These are phyloP conservation scores for Cromileptes altivelis DNA, from an alignment of 2,113 vertebrate species.

Conservation along the genomic window DNA sequence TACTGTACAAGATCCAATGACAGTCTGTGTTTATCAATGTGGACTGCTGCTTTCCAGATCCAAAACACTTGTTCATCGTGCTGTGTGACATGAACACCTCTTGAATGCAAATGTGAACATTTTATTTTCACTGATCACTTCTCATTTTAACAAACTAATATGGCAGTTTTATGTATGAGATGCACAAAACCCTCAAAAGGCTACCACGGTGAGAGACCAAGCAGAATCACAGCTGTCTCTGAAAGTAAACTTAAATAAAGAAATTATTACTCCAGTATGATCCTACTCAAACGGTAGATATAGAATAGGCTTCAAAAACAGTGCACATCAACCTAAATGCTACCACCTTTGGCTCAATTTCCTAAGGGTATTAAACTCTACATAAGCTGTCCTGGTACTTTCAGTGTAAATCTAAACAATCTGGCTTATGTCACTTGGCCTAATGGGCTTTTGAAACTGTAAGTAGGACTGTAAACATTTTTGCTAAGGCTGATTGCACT, in stretches of 20 bases:
- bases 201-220: background rate
- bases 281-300: background rate
- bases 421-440: background rate
- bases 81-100: background rate
- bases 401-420: background rate
- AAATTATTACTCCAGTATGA: too few relatives aligned
- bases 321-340: background rate
- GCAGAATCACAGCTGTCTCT: background rate
- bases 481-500: background rate
- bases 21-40: constrained; percentile 1
- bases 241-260: background rate
- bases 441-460: background rate
- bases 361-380: too few relatives aligned
- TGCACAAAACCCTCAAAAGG: background rate
- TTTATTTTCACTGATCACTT: background rate
- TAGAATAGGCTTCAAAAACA: background rate
- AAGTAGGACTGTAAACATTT: background rate
- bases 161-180: background rate
- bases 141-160: background rate
- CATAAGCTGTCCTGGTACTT: background rate
- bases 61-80: constrained; percentile 1
- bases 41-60: constrained; percentile 18
- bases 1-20: constrained; percentile 9
- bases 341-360: background rate
- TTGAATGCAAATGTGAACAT: background rate